Percentiles rank a stretch among this genome's conserved stretches.
These are phyloP conservation scores for Microctenopoma steveboyesi DNA, from an alignment of 2,797 vertebrate species.

Conservation along the genomic window DNA sequence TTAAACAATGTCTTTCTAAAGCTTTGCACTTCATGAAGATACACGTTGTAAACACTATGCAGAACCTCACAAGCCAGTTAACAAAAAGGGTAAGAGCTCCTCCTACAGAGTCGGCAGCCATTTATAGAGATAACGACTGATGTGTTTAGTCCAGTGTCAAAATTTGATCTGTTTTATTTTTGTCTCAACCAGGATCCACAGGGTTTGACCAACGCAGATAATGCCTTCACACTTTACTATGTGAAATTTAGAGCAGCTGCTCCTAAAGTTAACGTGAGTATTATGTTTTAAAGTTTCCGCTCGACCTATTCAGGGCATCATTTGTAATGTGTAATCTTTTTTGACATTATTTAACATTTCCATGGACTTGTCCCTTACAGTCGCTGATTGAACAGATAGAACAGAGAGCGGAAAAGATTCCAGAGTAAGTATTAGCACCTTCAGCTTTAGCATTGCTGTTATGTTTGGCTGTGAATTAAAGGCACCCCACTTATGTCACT, in stretches of 20 bases:
- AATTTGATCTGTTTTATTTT: neutral
- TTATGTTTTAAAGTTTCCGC: neutral
- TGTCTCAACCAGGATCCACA: slow-evolving; percentile 86
- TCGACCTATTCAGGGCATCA: neutral
- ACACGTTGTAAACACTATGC: slow-evolving; percentile 92
- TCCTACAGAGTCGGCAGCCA: neutral
- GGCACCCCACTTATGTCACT: slow-evolving; percentile 2
- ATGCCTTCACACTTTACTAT: slow-evolving; percentile 97
- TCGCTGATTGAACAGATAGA: slow-evolving; percentile 97
- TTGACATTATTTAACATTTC: neutral
- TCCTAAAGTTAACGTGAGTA: slow-evolving; percentile 96
- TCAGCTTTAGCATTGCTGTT: neutral
- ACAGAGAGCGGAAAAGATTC: slow-evolving; percentile 91
- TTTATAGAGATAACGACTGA: too few relatives aligned
- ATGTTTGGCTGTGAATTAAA: slow-evolving; percentile 4
- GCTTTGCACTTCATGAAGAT: slow-evolving; percentile 97
- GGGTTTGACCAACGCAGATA: slow-evolving; percentile 90
- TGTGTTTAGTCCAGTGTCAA: neutral
- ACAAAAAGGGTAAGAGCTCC: slow-evolving; percentile 89
- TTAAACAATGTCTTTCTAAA: slow-evolving; percentile 97
- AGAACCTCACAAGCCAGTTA: slow-evolving; percentile 94
- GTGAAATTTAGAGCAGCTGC: slow-evolving; percentile 96
- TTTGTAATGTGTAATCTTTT: neutral
- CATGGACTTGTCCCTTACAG: slow-evolving; percentile 72
- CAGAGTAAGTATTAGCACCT: slow-evolving; percentile 88